Evolutionary conservation across 2,888 invertebrate species (phyloP).

Genomic region (Lithophane ornitopus): DNA sequence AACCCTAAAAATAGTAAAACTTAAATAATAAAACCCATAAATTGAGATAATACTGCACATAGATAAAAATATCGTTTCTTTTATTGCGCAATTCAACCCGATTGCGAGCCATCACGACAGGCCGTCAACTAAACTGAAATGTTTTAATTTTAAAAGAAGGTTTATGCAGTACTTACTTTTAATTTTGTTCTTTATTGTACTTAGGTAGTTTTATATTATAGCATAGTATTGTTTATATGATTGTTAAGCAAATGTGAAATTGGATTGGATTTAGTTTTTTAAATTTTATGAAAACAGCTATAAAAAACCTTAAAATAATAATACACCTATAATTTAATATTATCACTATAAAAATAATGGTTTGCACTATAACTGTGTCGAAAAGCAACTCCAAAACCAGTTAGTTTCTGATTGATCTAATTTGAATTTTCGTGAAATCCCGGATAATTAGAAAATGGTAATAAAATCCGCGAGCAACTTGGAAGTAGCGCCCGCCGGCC

Average conservation of each 20-base stretch:
- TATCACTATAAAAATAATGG: too few relatives aligned
- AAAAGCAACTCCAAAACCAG: too few relatives aligned
- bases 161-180: conserved; percentile 14
- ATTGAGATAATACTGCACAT: not conserved
- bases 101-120: conserved; percentile 12
- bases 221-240: conserved; percentile 16
- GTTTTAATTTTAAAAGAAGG: conserved; percentile 22
- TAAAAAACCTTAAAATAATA: too few relatives aligned
- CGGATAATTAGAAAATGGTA: too few relatives aligned
- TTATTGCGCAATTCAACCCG: conserved; percentile 25
- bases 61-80: conserved; percentile 8
- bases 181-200: conserved; percentile 25
- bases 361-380: too few relatives aligned
- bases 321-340: too few relatives aligned
- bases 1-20: too few relatives aligned
- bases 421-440: too few relatives aligned
- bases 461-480: too few relatives aligned
- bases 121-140: conserved; percentile 8
- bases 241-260: not conserved
- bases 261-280: not conserved
- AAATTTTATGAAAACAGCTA: too few relatives aligned
- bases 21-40: not conserved
- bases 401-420: too few relatives aligned
- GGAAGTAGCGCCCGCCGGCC: too few relatives aligned
- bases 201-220: conserved; percentile 4